Conservation (phyloP, 1,140 invertebrate genomes). For the Calephelis virginiensis region DNA sequence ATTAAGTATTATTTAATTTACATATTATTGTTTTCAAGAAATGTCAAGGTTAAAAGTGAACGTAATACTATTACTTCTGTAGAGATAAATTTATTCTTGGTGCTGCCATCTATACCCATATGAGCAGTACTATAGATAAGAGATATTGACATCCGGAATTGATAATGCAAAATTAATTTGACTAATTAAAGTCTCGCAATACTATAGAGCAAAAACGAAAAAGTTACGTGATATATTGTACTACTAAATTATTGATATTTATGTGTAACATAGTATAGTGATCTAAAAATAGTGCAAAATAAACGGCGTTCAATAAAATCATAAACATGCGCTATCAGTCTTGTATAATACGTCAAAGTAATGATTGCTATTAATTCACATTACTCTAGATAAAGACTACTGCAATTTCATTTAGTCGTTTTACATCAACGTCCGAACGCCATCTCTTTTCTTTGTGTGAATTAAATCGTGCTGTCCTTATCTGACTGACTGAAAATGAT, state of each 20-base stretch:
- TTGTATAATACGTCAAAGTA: constrained; percentile 37
- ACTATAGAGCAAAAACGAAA: no score
- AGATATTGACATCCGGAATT: constrained; percentile 4
- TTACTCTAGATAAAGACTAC: background rate
- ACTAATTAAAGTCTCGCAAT: no score
- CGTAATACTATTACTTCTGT: constrained; percentile 4
- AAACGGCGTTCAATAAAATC: constrained; percentile 67
- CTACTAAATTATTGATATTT: no score
- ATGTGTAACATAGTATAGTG: constrained; percentile 1
- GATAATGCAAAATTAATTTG: constrained; percentile 3
- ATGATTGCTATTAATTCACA: constrained; percentile 24
- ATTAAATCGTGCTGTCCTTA: constrained; percentile 39
- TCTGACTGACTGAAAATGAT: constrained; percentile 41
- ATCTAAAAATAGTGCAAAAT: constrained; percentile 59
- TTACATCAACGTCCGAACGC: constrained; percentile 31
- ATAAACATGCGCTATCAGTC: constrained; percentile 65
- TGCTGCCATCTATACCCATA: constrained; percentile 22
- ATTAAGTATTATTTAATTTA: constrained; percentile 1
- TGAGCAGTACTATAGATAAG: constrained; percentile 16
- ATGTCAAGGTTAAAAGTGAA: constrained; percentile 36
- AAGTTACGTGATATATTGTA: no score
- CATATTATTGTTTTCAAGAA: constrained; percentile 24
- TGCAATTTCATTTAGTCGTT: constrained; percentile 35
- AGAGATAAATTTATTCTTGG: background rate
- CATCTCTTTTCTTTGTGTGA: constrained; percentile 31